A percentile compares a stretch with the other conserved stretches of the same genome.
phyloP scores from a whole-genome alignment of 2,113 vertebrate species.

The Antechinus flavipes region DNA sequence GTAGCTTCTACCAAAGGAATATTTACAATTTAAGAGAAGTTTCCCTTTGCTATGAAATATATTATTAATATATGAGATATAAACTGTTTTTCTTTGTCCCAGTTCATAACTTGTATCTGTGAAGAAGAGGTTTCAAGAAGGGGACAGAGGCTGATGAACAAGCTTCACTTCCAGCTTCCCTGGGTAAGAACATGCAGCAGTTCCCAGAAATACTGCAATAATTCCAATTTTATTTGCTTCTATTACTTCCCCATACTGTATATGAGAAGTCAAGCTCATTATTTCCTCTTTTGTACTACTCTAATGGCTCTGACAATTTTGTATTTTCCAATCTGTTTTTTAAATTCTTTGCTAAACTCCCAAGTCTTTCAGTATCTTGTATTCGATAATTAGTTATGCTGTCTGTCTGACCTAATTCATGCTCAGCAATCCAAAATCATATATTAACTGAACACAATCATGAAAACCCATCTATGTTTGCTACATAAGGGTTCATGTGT shows the following conservation, averaged over 20 bases:
- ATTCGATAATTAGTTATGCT: conserved; percentile 42
- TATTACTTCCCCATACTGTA: neutral
- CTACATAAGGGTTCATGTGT: conserved; percentile 31
- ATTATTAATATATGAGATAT: neutral
- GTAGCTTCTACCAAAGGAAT: neutral
- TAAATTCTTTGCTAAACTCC: conserved; percentile 5
- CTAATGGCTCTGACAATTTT: neutral
- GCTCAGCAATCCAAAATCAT: neutral
- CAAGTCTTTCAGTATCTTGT: conserved; percentile 28
- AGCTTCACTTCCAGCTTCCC: no score
- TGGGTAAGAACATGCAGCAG: neutral
- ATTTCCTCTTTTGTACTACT: neutral
- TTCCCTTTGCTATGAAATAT: neutral
- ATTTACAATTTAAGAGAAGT: neutral
- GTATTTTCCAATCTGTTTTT: neutral
- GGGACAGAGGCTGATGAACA: neutral
- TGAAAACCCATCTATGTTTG: conserved; percentile 65
- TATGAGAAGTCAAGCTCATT: neutral
- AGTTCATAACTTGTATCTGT: neutral
- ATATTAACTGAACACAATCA: conserved; percentile 34
- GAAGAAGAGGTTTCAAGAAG: neutral
- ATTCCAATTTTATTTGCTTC: neutral
- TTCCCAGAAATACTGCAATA: neutral
- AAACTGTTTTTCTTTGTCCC: neutral
- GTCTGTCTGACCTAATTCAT: neutral